A percentile compares a stretch with the other conserved stretches of the same genome.
phyloP scores from a whole-genome alignment of 23 tunicate species.

The Clavelina lepadiformis region DNA sequence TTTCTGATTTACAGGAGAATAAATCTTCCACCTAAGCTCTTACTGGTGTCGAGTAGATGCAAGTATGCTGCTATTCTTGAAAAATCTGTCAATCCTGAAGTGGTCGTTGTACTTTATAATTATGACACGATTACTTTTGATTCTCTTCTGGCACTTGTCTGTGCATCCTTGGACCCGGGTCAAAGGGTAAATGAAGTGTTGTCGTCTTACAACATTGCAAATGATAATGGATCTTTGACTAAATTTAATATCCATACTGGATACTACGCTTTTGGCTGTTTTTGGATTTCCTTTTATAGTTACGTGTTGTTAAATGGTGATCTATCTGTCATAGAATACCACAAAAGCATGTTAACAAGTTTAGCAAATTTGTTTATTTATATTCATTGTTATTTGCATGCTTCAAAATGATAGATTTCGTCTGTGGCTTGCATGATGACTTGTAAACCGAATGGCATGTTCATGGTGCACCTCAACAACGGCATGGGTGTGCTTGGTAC shows the following conservation, averaged over 20 bases:
- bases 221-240: no score
- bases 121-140: slow-evolving; percentile 63
- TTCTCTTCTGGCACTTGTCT: slow-evolving; percentile 66
- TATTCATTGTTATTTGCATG: no score
- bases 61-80: slow-evolving; percentile 86
- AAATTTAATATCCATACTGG: no score
- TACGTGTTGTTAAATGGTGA: not conserved
- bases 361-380: no score
- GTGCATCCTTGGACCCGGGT: slow-evolving; percentile 48
- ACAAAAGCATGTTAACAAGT: not conserved
- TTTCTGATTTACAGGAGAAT: not conserved
- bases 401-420: slow-evolving; percentile 30
- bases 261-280: no score
- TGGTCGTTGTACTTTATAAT: slow-evolving; percentile 66
- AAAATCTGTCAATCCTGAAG: slow-evolving; percentile 76
- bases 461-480: slow-evolving; percentile 48
- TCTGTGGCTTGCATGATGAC: slow-evolving; percentile 71
- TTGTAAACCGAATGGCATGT: slow-evolving; percentile 64
- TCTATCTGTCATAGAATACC: not conserved
- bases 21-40: slow-evolving; percentile 16
- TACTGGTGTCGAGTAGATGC: slow-evolving; percentile 80
- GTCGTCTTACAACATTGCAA: no score
- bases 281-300: no score
- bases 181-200: slow-evolving; percentile 54
- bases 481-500: slow-evolving; percentile 23